Evolutionary conservation across 2,797 vertebrate genomes (phyloP).

Genomic region (Sarcoramphus papa): DNA sequence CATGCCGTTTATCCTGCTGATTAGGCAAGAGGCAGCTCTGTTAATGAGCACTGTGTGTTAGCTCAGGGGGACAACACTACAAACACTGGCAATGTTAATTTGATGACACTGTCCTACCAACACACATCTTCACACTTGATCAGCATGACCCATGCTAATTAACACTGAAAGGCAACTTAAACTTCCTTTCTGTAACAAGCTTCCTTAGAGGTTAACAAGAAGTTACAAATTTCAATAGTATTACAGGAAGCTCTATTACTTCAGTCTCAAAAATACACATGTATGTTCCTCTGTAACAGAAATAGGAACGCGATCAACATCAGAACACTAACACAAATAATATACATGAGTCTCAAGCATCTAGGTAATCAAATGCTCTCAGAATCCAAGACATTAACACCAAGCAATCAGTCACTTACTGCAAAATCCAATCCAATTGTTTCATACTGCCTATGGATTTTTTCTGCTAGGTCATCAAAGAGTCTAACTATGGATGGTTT

Average conservation of each 20-base stretch:
- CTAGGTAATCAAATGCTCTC: not conserved
- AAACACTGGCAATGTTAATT: no score
- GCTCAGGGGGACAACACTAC: not conserved
- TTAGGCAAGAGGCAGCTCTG: not conserved
- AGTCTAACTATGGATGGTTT: conserved; percentile 97
- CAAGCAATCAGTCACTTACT: conserved; percentile 73
- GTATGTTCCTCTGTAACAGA: not conserved
- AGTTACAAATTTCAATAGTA: not conserved
- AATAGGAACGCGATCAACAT: not conserved
- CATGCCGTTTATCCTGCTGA: not conserved
- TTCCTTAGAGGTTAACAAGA: not conserved
- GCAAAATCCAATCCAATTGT: conserved; percentile 91
- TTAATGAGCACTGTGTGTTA: not conserved
- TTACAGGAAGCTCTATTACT: not conserved
- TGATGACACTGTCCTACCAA: not conserved
- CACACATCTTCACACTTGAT: not conserved
- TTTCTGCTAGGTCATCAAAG: conserved; percentile 95
- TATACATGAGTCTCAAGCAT: rapidly evolving
- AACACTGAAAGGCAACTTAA: not conserved
- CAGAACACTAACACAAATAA: not conserved
- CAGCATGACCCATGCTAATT: not conserved
- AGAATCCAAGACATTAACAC: not conserved
- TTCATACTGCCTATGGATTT: conserved; percentile 96
- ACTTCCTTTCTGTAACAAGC: not conserved
- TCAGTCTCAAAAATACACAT: not conserved